Conservation (phyloP, 2,797 vertebrate species). For the Sebastes ruberrimus region DNA sequence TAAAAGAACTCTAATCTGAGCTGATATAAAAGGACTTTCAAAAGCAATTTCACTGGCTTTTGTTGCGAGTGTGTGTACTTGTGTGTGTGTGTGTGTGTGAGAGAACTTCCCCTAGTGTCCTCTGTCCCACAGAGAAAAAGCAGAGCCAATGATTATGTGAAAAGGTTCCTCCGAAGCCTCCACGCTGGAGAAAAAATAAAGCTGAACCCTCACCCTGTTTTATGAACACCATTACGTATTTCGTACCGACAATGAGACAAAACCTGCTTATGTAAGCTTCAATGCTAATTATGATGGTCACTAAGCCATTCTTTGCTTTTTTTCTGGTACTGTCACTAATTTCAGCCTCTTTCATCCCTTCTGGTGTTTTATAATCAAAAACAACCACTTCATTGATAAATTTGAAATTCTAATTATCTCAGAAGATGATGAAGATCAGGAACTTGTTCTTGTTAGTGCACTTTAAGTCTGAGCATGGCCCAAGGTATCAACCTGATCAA, state of each 20-base stretch:
- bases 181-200: slow-evolving; percentile 13
- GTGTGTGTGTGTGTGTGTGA: slow-evolving; percentile 17
- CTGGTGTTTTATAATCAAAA: not conserved
- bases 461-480: not conserved
- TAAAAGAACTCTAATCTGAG: slow-evolving; percentile 71
- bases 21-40: slow-evolving; percentile 68
- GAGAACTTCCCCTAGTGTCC: slow-evolving; percentile 12
- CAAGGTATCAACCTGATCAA: not conserved
- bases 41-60: slow-evolving; percentile 65
- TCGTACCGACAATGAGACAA: slow-evolving; percentile 27
- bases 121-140: slow-evolving; percentile 47
- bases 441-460: not conserved
- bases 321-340: not conserved
- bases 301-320: not conserved
- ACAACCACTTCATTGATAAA: not conserved
- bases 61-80: slow-evolving; percentile 21
- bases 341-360: slow-evolving; percentile 20
- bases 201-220: slow-evolving; percentile 31
- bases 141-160: slow-evolving; percentile 45
- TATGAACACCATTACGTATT: slow-evolving; percentile 28
- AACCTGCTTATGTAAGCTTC: slow-evolving; percentile 25
- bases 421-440: slow-evolving; percentile 1
- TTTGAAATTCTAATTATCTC: slow-evolving; percentile 7
- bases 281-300: slow-evolving; percentile 3
- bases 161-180: slow-evolving; percentile 49